Evolutionary conservation across 1,140 invertebrate species (phyloP).

Genomic region (Drosophila willistoni): DNA sequence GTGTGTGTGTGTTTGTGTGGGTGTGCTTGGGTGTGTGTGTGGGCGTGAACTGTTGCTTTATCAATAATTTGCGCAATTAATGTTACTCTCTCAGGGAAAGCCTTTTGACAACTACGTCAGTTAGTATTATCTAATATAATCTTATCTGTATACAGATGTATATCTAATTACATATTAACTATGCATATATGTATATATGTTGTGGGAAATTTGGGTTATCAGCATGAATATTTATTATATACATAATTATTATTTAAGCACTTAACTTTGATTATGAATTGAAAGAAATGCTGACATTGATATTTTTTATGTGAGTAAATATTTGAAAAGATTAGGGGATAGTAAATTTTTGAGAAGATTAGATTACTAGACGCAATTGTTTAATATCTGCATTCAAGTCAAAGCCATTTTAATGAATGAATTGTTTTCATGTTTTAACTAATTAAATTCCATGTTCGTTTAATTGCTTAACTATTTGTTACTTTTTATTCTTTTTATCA

Average conservation of each 20-base stretch:
- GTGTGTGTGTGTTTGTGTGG: slow-evolving; percentile 22
- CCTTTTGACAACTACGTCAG: slow-evolving; percentile 7
- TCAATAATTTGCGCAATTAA: background rate
- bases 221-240: background rate
- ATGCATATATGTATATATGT: background rate
- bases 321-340: too few species aligned
- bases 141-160: background rate
- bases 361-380: too few species aligned
- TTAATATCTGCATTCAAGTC: too few species aligned
- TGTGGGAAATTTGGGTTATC: background rate
- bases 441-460: too few species aligned
- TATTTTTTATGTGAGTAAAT: too few species aligned
- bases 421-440: too few species aligned
- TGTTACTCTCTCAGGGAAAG: background rate
- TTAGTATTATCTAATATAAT: background rate
- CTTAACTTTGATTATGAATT: background rate
- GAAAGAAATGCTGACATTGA: too few species aligned
- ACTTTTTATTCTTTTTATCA: too few species aligned
- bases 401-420: too few species aligned
- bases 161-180: background rate
- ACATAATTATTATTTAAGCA: background rate
- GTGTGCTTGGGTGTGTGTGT: background rate
- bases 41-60: background rate
- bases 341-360: too few species aligned
- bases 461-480: too few species aligned